Percentiles rank a stretch among this genome's conserved stretches.
These are phyloP conservation scores for Anneissia japonica DNA, from an alignment of 35 echinoderm and acorn worm genomes.

Conservation along the genomic window DNA sequence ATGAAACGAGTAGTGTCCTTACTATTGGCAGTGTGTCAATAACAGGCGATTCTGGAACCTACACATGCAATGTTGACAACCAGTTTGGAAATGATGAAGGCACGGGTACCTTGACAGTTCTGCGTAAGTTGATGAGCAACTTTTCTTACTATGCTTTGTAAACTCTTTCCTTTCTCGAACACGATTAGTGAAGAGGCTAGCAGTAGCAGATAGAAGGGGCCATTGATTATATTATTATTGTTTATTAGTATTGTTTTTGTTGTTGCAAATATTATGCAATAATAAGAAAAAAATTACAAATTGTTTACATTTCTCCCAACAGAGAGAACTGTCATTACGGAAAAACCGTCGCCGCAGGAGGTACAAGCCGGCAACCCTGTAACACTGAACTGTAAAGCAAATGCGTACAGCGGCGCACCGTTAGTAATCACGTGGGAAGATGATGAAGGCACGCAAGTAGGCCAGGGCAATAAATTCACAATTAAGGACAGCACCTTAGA, in stretches of 20 bases:
- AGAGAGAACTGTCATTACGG: not conserved
- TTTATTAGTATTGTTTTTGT: no score
- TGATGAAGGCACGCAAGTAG: not conserved
- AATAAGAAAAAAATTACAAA: no score
- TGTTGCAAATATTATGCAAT: no score
- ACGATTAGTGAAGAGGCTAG: no score
- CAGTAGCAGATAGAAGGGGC: no score
- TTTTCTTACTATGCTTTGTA: no score
- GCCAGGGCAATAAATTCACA: not conserved
- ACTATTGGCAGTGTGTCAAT: not conserved
- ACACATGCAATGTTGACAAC: not conserved
- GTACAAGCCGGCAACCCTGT: not conserved
- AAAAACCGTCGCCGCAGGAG: not conserved
- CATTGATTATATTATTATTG: no score
- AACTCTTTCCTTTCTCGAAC: no score
- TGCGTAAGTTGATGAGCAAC: not conserved
- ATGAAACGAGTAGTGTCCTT: not conserved
- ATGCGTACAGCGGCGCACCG: not conserved
- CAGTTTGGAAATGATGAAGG: not conserved
- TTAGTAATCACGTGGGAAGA: not conserved
- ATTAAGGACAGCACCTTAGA: not conserved
- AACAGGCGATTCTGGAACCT: not conserved
- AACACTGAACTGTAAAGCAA: not conserved
- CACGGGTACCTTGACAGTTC: not conserved
- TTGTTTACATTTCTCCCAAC: not conserved